Base-by-base conservation (phyloP, 2,797 vertebrate species). In the Rhabdomys pumilio region DNA sequence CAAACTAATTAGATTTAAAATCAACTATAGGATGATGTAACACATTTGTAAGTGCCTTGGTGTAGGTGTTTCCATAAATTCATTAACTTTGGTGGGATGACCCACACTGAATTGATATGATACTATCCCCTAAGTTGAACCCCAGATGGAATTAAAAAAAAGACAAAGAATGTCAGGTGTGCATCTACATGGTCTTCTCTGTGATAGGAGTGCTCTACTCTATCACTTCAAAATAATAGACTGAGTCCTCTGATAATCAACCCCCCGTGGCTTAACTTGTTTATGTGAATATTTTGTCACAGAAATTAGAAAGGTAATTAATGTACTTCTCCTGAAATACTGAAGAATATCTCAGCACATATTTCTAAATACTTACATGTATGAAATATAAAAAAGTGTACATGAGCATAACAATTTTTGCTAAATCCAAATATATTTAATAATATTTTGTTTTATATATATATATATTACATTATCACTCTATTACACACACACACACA, bases 31-130 rank as follows among this genome's bases (percentile, higher is more conserved):
- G 77, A 19, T 80, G 17, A 19, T 80, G 15, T 10, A 67, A 10
- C 19, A 34, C 3, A 14, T 10, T 22, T 13, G 1, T 22, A 24
- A 34, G 29, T 50, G 15, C 3, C 10, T 34, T 34, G 1, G 0
- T 50, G 2, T 9, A 3, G 2, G 1, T 65, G 11, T n/a, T 67
- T 69, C 19, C 41, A 50, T 9, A 34, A 34, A 12, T 2, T 11
- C 5, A 14, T 22, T 67, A 34, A 50, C 6, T 34, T 11, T n/a
- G 17, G 31, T 20, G 11, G 2, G 63, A 67, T 24, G 31, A 22
- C 6, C 31, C 6, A 22, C 83, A n/a, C 11, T 67, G 44, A 50
- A 20, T 9, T 6, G 11, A 44, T 10, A 29, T 65, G 61, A 11
- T 31, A 63, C 8, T 2, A 34, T 61, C 11, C 2, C 2, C 9